Evolutionary conservation across 2,888 invertebrate species (phyloP).

Genomic region (Epinotia demarniana): DNA sequence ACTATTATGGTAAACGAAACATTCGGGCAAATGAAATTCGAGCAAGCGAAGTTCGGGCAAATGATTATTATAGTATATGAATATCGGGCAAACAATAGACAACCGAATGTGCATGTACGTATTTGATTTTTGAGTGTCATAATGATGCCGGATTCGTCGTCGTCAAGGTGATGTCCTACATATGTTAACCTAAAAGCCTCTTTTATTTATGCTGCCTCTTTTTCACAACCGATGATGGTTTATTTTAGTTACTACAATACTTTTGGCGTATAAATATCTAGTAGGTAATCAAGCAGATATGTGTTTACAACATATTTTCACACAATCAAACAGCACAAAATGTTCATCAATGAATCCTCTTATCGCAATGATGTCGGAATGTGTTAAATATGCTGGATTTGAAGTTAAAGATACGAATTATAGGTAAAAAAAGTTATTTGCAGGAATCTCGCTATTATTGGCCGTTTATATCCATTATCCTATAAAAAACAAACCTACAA

Average conservation of each 20-base stretch:
- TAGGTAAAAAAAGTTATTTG: too few relatives aligned
- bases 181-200: constrained; percentile 1
- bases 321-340: not conserved
- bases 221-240: not conserved
- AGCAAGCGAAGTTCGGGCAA: too few relatives aligned
- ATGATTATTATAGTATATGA: too few relatives aligned
- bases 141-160: constrained; percentile 8
- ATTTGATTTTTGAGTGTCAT: constrained; percentile 29
- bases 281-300: not conserved
- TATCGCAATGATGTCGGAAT: not conserved
- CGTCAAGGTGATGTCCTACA: not conserved
- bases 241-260: not conserved
- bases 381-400: not conserved
- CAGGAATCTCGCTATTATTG: too few relatives aligned
- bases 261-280: not conserved
- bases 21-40: too few relatives aligned
- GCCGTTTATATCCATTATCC: too few relatives aligned
- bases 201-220: not conserved
- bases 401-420: too few relatives aligned
- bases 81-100: too few relatives aligned
- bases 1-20: too few relatives aligned
- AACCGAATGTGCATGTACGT: not conserved
- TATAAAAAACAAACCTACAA: too few relatives aligned
- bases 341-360: not conserved
- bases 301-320: not conserved